Conservation (phyloP, 2,113 vertebrate species). For the Boleophthalmus pectinirostris region DNA sequence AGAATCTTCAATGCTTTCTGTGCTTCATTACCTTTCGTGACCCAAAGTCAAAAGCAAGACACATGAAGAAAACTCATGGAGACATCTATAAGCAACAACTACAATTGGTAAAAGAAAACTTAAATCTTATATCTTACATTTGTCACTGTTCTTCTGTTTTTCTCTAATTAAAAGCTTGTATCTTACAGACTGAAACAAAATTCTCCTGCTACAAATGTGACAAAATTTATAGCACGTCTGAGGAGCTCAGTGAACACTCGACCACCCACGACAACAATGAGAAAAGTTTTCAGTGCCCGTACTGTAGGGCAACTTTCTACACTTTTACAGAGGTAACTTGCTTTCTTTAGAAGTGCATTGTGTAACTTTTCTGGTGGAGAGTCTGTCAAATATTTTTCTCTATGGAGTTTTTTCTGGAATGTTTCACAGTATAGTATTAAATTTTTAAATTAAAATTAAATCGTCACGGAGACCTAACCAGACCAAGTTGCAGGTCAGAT, state of each 20-base stretch:
- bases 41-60: slow-evolving; percentile 75
- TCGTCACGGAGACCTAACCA: too few relatives aligned
- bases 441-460: too few relatives aligned
- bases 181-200: slow-evolving; percentile 67
- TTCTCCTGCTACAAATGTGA: slow-evolving; percentile 81
- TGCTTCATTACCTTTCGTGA: slow-evolving; percentile 80
- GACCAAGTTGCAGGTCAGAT: too few relatives aligned
- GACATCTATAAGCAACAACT: slow-evolving; percentile 77
- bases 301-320: slow-evolving; percentile 69
- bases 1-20: slow-evolving; percentile 78
- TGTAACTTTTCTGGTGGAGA: too few relatives aligned
- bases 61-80: slow-evolving; percentile 78
- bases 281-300: slow-evolving; percentile 73
- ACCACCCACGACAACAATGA: slow-evolving; percentile 70
- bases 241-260: slow-evolving; percentile 75
- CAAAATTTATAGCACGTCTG: slow-evolving; percentile 69
- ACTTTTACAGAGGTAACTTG: slow-evolving; percentile 74
- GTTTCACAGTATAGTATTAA: too few relatives aligned
- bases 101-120: slow-evolving; percentile 60
- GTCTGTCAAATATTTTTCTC: too few relatives aligned
- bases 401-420: too few relatives aligned
- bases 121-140: not conserved
- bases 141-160: not conserved
- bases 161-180: not conserved
- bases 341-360: not conserved